phyloP scores from a whole-genome alignment of 2,797 vertebrate species.

The Oreochromis grahami region DNA sequence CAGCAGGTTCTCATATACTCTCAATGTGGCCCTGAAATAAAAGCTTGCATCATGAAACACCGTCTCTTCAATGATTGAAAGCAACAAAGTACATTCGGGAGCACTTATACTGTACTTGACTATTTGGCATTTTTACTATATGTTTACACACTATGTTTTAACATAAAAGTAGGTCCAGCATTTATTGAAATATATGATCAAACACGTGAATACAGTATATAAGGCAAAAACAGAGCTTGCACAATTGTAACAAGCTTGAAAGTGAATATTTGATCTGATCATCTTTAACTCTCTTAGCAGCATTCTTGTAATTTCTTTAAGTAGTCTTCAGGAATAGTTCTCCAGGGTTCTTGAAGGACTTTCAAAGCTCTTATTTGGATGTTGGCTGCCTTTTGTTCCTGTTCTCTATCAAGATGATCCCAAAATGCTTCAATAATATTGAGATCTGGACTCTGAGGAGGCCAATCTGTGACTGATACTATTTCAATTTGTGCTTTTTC shows the following conservation, averaged over 20 bases:
- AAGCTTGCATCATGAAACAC: neutral
- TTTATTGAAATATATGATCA: neutral
- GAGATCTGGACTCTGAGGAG: neutral
- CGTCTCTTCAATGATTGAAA: neutral
- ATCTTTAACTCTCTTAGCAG: neutral
- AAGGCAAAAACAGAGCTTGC: neutral
- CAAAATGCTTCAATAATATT: neutral
- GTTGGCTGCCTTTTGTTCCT: neutral
- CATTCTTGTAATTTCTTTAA: neutral
- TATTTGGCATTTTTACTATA: neutral
- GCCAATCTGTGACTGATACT: neutral
- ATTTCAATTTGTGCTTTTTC: neutral
- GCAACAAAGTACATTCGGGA: neutral
- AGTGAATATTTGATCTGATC: neutral
- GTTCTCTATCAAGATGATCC: neutral
- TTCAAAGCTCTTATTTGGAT: neutral
- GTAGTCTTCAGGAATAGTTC: neutral
- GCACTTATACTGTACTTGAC: neutral
- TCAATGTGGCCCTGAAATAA: slow-evolving; percentile 1
- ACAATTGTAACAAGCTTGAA: neutral
- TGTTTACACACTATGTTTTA: neutral
- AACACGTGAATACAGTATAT: neutral
- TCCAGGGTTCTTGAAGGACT: neutral
- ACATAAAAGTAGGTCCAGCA: neutral
- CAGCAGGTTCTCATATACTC: neutral